A percentile compares a stretch with the other conserved stretches of the same genome.
These are phyloP conservation scores for Hetaerina titia DNA, from an alignment of 2,888 invertebrate species.

Conservation along the genomic window DNA sequence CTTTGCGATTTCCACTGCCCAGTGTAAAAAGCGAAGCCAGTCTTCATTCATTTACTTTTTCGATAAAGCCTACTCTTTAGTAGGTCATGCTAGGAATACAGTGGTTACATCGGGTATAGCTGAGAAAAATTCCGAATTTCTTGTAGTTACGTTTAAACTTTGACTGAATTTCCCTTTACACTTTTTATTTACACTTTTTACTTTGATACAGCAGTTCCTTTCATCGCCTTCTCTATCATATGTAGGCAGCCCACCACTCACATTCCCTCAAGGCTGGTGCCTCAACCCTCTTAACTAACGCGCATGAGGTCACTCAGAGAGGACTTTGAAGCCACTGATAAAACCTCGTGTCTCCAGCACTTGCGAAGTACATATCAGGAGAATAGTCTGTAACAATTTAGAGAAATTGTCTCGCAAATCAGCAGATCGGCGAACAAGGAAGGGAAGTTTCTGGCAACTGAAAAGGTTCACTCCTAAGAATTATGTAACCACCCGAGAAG, in stretches of 20 bases:
- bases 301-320: neutral
- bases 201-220: neutral
- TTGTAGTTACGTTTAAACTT: too few species aligned
- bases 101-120: too few species aligned
- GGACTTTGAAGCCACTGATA: neutral
- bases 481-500: neutral
- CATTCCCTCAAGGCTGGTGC: neutral
- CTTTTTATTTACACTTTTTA: too few species aligned
- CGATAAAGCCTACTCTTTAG: too few species aligned
- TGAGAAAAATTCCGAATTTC: too few species aligned
- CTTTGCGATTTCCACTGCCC: too few species aligned
- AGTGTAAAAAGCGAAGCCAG: too few species aligned
- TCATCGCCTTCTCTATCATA: neutral
- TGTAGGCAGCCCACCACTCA: neutral
- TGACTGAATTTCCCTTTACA: too few species aligned
- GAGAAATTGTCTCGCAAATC: neutral
- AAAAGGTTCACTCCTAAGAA: neutral
- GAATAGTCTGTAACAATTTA: neutral
- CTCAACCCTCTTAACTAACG: neutral
- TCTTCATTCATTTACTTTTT: too few species aligned
- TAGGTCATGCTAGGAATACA: too few species aligned
- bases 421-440: neutral
- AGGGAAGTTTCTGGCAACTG: neutral
- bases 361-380: neutral
- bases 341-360: neutral